Evolutionary conservation across 2,888 invertebrate species (phyloP).

Genomic region (Dyspetes luteomarginatus): DNA sequence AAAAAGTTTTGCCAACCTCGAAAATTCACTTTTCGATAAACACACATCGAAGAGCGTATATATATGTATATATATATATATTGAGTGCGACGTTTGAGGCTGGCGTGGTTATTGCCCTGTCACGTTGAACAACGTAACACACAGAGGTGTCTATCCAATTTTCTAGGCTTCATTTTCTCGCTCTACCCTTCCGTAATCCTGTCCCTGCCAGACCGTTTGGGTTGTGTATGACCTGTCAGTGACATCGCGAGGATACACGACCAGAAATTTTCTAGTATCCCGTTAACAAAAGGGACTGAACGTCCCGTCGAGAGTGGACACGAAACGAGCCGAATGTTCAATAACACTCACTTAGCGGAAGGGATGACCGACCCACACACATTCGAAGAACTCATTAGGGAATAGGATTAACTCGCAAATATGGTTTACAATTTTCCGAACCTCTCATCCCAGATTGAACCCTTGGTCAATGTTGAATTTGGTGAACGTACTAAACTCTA

Average conservation of each 20-base stretch:
- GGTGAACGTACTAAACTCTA: no score
- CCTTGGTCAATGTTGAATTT: no score
- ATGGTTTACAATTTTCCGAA: no score
- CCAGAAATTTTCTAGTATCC: conserved; percentile 1
- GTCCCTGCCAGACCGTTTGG: not conserved
- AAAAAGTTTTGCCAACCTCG: conserved; percentile 48
- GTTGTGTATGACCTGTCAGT: not conserved
- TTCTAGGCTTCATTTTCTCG: conserved; percentile 11
- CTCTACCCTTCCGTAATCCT: not conserved
- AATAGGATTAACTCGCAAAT: no score
- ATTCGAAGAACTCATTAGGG: no score
- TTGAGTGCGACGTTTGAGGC: not conserved
- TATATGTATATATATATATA: not conserved
- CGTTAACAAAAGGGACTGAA: conserved; percentile 15
- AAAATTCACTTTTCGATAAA: conserved; percentile 45
- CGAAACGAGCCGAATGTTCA: not conserved
- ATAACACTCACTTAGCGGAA: not conserved
- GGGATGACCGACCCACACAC: no score
- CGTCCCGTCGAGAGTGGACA: conserved; percentile 4
- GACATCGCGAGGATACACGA: conserved; percentile 11
- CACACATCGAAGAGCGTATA: conserved; percentile 11
- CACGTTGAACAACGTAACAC: conserved; percentile 26
- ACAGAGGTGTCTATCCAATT: conserved; percentile 22
- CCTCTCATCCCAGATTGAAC: no score
- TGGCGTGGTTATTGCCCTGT: not conserved